Evolutionary conservation across 2,888 invertebrate species (phyloP), one percentile per base, ranked within the genome.

Genomic region (Zygothrica quintamaculata): DNA sequence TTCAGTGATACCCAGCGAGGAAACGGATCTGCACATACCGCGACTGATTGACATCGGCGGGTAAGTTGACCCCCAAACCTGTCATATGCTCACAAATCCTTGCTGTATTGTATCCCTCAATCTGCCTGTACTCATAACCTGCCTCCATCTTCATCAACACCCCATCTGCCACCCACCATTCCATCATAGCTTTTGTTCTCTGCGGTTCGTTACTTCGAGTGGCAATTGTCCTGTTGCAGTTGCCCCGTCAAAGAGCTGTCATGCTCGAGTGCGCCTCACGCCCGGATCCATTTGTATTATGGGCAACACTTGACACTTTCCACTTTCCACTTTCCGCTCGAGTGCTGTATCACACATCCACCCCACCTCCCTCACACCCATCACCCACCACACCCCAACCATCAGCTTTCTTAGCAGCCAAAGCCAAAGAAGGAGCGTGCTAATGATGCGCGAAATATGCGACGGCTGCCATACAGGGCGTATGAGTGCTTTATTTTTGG

Each of bases 11-110:
- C 60, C 56, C 15, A 22, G 48, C 48, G 89, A 85, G 73, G 92
- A 93, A 81, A 92, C 93, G 74, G 94, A 94, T 89, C 91, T 94
- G 67, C 94, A 95, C 82, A 94, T 94, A 89, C 94, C 94, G 8
- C 92, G 92, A 52, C 92, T 92, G 87, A 93, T 92, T 84, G 93
- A 93, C 88, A 93, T 93, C 67, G 92, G 94, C 70, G 93, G 94
- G 94, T 94, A 92, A 90, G 90, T 86, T 59, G 67, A 48, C 40
- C 47, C 51, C 39, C 29, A 40, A n/a, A 53, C 43, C 7, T 13
- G 9, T 34, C 16, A 29, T 29, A 29, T 5, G 18, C 2, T n/a
- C n/a, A n/a, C n/a, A n/a, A n/a, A n/a, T n/a, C n/a, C n/a, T 5
- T 13, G 7, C 13, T 39, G 13, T 26, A 13, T 25, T 16, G 48